Evolutionary conservation across 2,888 invertebrate species (phyloP).

Genomic region (Tipula helvola): DNA sequence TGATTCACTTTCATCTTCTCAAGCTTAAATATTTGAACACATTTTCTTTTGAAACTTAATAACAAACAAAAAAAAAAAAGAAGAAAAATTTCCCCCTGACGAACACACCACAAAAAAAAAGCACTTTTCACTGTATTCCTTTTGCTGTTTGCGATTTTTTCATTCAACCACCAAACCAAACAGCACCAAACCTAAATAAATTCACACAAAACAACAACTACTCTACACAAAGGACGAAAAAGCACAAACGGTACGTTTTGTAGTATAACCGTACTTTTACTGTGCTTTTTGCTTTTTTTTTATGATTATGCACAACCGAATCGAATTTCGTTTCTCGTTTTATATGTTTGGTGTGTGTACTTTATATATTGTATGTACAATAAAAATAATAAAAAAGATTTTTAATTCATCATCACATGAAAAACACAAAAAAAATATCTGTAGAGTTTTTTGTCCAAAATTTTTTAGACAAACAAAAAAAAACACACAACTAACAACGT

Average conservation of each 20-base stretch:
- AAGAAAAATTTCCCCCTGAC: not conserved
- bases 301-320: not conserved
- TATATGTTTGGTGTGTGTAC: no score
- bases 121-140: not conserved
- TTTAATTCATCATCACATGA: not conserved
- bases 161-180: not conserved
- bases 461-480: not conserved
- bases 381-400: not conserved
- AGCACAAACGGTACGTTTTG: not conserved
- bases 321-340: not conserved
- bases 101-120: not conserved
- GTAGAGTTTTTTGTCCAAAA: not conserved
- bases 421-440: not conserved
- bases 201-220: not conserved
- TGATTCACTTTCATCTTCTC: not conserved
- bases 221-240: not conserved
- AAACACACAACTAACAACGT: not conserved
- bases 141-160: not conserved
- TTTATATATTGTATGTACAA: no score
- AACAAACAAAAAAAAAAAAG: no score
- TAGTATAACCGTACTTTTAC: not conserved
- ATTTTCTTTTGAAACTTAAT: not conserved
- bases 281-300: not conserved
- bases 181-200: not conserved
- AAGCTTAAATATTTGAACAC: not conserved